These are phyloP conservation scores for Zosterops pallidus DNA, from an alignment of 2,113 vertebrate genomes.

Conservation along the genomic window DNA sequence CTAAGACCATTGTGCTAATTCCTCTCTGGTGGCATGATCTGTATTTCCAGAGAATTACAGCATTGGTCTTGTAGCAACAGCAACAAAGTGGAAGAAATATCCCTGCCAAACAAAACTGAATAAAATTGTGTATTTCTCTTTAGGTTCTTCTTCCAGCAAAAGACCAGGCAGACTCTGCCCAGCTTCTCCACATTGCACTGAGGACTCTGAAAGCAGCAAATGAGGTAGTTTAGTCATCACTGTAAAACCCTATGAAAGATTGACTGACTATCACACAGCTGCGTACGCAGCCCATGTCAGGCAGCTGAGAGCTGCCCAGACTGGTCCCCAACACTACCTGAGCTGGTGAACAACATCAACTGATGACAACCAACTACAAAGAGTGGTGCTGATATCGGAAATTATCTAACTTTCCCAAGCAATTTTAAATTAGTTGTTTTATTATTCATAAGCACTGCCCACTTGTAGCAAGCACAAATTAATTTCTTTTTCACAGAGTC, in stretches of 20 bases:
- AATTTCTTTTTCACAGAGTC: background rate
- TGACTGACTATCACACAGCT: fast-evolving
- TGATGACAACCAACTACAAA: background rate
- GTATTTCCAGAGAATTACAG: slow-evolving; percentile 6
- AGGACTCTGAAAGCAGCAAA: background rate
- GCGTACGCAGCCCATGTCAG: background rate
- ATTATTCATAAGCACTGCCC: background rate
- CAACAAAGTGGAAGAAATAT: background rate
- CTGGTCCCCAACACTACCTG: background rate
- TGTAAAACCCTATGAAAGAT: background rate
- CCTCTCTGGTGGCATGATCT: background rate
- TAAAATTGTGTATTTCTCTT: background rate
- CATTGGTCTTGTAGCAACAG: background rate
- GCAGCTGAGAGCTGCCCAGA: background rate
- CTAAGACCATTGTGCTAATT: slow-evolving; percentile 28
- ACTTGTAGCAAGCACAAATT: background rate
- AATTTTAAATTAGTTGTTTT: background rate
- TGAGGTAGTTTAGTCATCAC: background rate
- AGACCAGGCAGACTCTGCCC: background rate
- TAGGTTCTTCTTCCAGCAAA: background rate
- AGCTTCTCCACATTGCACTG: background rate
- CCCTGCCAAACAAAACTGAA: background rate
- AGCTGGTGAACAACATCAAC: background rate
- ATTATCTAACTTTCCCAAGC: background rate
- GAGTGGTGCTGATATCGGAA: background rate